A percentile compares a stretch with the other conserved stretches of the same genome.
These are phyloP conservation scores for Ceratitis capitata DNA, from an alignment of 1,140 invertebrate genomes.

Conservation along the genomic window DNA sequence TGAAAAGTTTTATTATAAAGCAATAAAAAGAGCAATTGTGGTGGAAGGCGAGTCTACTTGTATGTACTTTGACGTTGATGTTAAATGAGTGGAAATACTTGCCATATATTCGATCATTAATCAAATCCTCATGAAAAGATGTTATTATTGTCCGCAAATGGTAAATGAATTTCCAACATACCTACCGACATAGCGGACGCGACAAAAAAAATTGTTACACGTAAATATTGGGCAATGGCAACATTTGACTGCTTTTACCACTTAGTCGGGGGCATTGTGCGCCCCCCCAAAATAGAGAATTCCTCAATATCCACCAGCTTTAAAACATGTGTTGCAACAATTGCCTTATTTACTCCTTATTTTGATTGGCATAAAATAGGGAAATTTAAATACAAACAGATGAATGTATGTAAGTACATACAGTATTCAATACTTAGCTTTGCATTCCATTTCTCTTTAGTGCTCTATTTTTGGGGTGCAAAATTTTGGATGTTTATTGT, in stretches of 20 bases:
- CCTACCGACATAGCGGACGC: not conserved
- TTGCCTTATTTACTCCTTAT: not conserved
- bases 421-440: not conserved
- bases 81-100: constrained; percentile 22
- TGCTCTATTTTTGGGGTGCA: not conserved
- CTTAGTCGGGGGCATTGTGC: not conserved
- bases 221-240: not conserved
- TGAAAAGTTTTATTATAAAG: not conserved
- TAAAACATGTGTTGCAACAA: not conserved
- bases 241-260: not conserved
- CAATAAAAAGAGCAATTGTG: not conserved
- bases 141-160: constrained; percentile 34
- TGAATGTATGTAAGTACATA: too few relatives aligned
- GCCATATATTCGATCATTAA: not conserved
- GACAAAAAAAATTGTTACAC: not conserved
- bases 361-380: constrained; percentile 4
- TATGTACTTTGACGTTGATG: not conserved
- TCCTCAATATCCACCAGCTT: not conserved
- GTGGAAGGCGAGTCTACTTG: not conserved
- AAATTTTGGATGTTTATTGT: constrained; percentile 1
- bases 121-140: constrained; percentile 31
- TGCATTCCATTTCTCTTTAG: not conserved
- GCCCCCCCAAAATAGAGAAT: not conserved
- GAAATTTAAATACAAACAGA: too few relatives aligned
- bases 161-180: not conserved